phyloP scores from a whole-genome alignment of 2,113 vertebrate genomes.

The Sceloporus tristichus region DNA sequence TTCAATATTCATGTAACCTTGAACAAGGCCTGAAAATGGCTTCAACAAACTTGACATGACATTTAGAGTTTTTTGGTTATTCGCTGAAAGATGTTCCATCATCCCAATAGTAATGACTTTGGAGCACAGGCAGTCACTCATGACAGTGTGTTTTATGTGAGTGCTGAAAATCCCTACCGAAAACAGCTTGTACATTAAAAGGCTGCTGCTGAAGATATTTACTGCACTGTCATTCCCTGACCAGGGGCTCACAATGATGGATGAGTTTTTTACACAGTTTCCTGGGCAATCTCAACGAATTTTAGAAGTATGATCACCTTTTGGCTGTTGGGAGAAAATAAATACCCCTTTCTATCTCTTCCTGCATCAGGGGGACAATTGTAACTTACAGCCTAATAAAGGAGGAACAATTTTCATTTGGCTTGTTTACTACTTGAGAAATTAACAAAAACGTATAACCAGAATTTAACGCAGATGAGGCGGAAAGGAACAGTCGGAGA shows the following conservation, averaged over 20 bases:
- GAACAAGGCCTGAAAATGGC: constrained; percentile 84
- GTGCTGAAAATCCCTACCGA: constrained; percentile 87
- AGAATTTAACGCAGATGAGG: constrained; percentile 24
- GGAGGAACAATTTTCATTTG: constrained; percentile 56
- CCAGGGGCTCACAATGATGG: constrained; percentile 89
- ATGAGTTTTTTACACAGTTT: constrained; percentile 89
- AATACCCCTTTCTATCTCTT: constrained; percentile 66
- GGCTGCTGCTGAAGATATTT: constrained; percentile 92
- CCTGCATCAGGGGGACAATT: constrained; percentile 64
- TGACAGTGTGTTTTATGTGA: constrained; percentile 95
- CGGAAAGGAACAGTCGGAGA: constrained; percentile 11
- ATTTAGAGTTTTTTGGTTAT: constrained; percentile 94
- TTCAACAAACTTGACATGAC: constrained; percentile 92
- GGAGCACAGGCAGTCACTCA: constrained; percentile 93
- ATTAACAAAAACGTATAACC: constrained; percentile 44
- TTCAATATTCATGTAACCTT: constrained; percentile 97
- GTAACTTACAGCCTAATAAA: constrained; percentile 71
- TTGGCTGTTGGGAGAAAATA: constrained; percentile 78
- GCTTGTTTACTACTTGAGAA: constrained; percentile 20
- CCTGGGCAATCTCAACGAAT: constrained; percentile 88
- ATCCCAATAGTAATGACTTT: constrained; percentile 94
- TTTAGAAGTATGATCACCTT: constrained; percentile 84
- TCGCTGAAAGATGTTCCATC: constrained; percentile 92
- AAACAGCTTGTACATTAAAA: constrained; percentile 93
- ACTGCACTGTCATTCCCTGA: constrained; percentile 91